These are phyloP conservation scores for Penelope pileata DNA, from an alignment of 2,113 vertebrate genomes.

Conservation along the genomic window DNA sequence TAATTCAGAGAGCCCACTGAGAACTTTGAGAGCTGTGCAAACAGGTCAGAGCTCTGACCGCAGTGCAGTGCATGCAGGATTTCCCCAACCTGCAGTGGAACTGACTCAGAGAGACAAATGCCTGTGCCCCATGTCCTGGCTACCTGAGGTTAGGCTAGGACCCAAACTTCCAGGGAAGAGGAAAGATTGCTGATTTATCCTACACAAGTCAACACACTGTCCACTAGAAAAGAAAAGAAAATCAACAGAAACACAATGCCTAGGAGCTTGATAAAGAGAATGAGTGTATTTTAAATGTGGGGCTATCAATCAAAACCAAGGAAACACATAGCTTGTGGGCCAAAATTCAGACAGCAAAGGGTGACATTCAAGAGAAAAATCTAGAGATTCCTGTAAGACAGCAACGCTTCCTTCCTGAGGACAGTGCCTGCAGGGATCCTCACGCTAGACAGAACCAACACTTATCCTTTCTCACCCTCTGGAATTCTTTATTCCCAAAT, in stretches of 20 bases:
- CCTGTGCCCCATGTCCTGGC: neutral
- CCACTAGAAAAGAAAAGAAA: neutral
- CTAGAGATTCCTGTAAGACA: neutral
- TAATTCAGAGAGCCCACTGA: neutral
- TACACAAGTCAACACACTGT: fast-evolving
- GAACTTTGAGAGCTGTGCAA: neutral
- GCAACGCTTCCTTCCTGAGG: neutral
- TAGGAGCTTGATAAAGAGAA: neutral
- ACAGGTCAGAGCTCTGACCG: neutral
- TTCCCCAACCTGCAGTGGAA: slow-evolving; percentile 10
- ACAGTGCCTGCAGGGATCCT: neutral
- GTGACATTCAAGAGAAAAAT: neutral
- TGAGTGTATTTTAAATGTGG: neutral
- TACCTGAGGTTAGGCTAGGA: neutral
- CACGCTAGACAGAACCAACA: neutral
- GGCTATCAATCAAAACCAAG: neutral
- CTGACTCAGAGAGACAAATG: neutral
- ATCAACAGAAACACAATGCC: neutral
- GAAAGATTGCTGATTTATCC: neutral
- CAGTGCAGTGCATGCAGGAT: fast-evolving
- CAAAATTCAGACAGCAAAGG: neutral
- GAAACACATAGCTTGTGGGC: neutral
- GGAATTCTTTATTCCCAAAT: neutral
- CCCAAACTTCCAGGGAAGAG: neutral
- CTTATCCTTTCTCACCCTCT: neutral